Percentiles rank a stretch among this genome's conserved stretches.
Conservation (phyloP, 2,888 invertebrate genomes). For the Lacanobia oleracea region DNA sequence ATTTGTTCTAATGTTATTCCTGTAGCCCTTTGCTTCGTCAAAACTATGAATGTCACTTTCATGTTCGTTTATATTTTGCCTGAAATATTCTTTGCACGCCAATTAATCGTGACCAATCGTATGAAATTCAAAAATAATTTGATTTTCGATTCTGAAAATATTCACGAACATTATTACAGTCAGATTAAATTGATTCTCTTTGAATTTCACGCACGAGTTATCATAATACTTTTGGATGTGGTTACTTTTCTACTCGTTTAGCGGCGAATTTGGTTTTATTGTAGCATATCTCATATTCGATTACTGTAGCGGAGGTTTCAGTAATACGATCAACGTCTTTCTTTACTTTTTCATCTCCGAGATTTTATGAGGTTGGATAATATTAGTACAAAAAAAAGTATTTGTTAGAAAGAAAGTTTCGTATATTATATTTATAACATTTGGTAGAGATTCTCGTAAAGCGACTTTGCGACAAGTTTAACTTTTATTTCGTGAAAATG, state of each 20-base stretch:
- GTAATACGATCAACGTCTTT: slow-evolving; percentile 51
- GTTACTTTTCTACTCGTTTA: slow-evolving; percentile 59
- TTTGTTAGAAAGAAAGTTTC: slow-evolving; percentile 22
- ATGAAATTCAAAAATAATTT: not conserved
- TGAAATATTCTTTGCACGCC: not conserved
- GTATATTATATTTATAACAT: not conserved
- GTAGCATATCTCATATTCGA: slow-evolving; percentile 50
- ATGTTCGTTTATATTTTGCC: not conserved
- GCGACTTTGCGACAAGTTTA: not conserved
- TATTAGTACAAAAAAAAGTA: slow-evolving; percentile 23
- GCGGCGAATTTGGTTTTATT: slow-evolving; percentile 42
- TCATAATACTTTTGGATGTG: slow-evolving; percentile 44
- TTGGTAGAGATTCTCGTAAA: slow-evolving; percentile 1
- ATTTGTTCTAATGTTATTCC: not conserved
- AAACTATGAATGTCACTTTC: not conserved
- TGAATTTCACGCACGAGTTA: slow-evolving; percentile 39
- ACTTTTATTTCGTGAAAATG: not conserved
- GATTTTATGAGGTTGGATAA: slow-evolving; percentile 44
- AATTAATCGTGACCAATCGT: not conserved
- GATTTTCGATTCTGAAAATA: slow-evolving; percentile 11
- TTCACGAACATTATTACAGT: slow-evolving; percentile 41
- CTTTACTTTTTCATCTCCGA: slow-evolving; percentile 41
- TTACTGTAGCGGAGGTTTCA: slow-evolving; percentile 40
- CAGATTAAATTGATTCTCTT: slow-evolving; percentile 36
- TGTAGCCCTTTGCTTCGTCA: not conserved